Evolutionary conservation across 1,140 invertebrate species (phyloP).

Genomic region (Bombus breviceps): DNA sequence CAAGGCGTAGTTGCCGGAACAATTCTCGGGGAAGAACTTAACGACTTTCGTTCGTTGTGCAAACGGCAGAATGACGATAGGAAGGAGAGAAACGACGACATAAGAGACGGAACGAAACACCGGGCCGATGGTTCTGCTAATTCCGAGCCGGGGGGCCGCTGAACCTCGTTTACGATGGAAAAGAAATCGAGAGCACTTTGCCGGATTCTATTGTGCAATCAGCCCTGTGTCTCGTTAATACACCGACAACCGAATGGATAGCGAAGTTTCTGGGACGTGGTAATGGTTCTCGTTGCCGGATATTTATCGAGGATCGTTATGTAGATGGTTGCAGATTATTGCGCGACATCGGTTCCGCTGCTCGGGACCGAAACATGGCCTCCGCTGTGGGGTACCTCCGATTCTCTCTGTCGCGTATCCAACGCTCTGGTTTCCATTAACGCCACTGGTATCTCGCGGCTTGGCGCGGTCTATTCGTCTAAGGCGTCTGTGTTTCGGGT

Average conservation of each 20-base stretch:
- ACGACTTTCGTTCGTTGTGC: slow-evolving; percentile 58
- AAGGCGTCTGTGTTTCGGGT: background rate
- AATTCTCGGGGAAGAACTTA: slow-evolving; percentile 62
- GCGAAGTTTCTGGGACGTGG: slow-evolving; percentile 39
- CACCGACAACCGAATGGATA: slow-evolving; percentile 21
- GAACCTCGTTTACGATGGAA: slow-evolving; percentile 49
- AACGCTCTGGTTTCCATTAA: background rate
- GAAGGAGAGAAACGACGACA: background rate
- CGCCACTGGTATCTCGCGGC: too few species aligned
- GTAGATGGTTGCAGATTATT: slow-evolving; percentile 35
- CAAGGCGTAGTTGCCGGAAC: slow-evolving; percentile 39
- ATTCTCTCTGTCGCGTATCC: background rate
- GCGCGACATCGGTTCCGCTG: background rate
- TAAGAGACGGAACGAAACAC: slow-evolving; percentile 24
- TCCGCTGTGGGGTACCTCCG: background rate
- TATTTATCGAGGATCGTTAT: slow-evolving; percentile 37
- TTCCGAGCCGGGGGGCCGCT: slow-evolving; percentile 42
- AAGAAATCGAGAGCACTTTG: slow-evolving; percentile 49
- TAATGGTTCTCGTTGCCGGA: slow-evolving; percentile 43
- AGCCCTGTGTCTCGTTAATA: slow-evolving; percentile 42
- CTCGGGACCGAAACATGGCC: background rate
- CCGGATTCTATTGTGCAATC: slow-evolving; percentile 19
- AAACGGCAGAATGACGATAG: background rate
- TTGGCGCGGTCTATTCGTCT: background rate
- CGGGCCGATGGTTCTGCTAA: slow-evolving; percentile 52